These are phyloP conservation scores for Germaria angustata DNA, from an alignment of 2,888 invertebrate genomes.

Conservation along the genomic window DNA sequence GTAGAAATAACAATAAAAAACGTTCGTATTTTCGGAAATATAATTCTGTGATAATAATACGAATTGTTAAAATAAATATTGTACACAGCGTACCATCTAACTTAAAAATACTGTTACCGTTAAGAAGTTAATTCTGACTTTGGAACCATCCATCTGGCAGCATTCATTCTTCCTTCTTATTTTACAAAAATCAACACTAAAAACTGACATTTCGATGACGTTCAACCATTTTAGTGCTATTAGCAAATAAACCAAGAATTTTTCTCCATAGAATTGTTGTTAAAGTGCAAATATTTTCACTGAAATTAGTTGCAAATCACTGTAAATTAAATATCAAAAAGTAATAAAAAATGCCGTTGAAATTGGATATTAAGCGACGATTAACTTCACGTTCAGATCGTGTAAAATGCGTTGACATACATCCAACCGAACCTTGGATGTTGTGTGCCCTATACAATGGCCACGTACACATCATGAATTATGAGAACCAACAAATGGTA, in stretches of 20 bases:
- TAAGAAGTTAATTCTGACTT: too few species aligned
- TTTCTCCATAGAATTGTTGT: constrained; percentile 18
- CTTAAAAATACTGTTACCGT: too few species aligned
- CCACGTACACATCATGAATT: constrained; percentile 99
- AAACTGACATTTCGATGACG: constrained; percentile 57
- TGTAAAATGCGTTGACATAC: constrained; percentile 98
- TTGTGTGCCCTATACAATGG: constrained; percentile 98
- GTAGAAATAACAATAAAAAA: too few species aligned
- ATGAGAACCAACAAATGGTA: constrained; percentile 94
- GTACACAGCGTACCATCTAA: too few species aligned
- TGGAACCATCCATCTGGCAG: too few species aligned
- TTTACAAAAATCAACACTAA: constrained; percentile 18
- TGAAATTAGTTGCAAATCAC: constrained; percentile 10
- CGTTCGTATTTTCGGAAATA: too few species aligned
- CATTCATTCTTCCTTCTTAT: background rate
- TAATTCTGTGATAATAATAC: too few species aligned
- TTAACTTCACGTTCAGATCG: constrained; percentile 98
- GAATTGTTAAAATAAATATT: too few species aligned
- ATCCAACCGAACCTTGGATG: constrained; percentile 99
- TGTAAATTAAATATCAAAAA: background rate
- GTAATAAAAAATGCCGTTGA: constrained; percentile 85
- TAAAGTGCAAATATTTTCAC: constrained; percentile 46
- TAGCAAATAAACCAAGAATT: constrained; percentile 46
- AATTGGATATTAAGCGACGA: constrained; percentile 98
- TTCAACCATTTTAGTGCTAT: constrained; percentile 49